Conservation (phyloP, 1,140 invertebrate species). For the Drosophila varians region DNA sequence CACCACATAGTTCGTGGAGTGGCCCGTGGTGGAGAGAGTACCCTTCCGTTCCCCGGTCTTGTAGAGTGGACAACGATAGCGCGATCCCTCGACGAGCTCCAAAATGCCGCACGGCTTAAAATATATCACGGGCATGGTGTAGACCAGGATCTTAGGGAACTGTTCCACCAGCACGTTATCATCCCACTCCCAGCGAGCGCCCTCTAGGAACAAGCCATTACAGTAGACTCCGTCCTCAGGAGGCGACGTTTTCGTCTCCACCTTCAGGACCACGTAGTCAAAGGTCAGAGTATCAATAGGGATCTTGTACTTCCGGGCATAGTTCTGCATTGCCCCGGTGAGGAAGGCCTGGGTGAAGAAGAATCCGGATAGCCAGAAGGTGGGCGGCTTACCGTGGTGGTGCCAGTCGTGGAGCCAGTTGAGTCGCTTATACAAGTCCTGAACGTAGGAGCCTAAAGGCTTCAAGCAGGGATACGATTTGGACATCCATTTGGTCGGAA, state of each 20-base stretch:
- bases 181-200: slow-evolving; percentile 91
- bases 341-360: slow-evolving; percentile 97
- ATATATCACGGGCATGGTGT: slow-evolving; percentile 91
- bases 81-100: slow-evolving; percentile 85
- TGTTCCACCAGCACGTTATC: slow-evolving; percentile 89
- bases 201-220: slow-evolving; percentile 92
- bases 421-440: slow-evolving; percentile 92
- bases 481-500: slow-evolving; percentile 91
- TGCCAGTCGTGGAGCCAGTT: slow-evolving; percentile 91
- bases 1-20: slow-evolving; percentile 96
- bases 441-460: slow-evolving; percentile 92
- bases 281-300: slow-evolving; percentile 94
- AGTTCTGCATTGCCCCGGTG: slow-evolving; percentile 96
- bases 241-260: slow-evolving; percentile 83
- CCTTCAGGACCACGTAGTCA: slow-evolving; percentile 88
- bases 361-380: slow-evolving; percentile 97
- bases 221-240: slow-evolving; percentile 92
- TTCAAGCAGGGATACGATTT: slow-evolving; percentile 96
- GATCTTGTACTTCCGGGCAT: slow-evolving; percentile 92
- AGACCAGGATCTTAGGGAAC: slow-evolving; percentile 91
- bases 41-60: slow-evolving; percentile 94
- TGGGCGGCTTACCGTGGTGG: slow-evolving; percentile 87
- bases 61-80: slow-evolving; percentile 93
- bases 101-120: slow-evolving; percentile 84
- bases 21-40: slow-evolving; percentile 93